phyloP scores from a whole-genome alignment of 1,140 invertebrate genomes.

The Drosophila sp. region DNA sequence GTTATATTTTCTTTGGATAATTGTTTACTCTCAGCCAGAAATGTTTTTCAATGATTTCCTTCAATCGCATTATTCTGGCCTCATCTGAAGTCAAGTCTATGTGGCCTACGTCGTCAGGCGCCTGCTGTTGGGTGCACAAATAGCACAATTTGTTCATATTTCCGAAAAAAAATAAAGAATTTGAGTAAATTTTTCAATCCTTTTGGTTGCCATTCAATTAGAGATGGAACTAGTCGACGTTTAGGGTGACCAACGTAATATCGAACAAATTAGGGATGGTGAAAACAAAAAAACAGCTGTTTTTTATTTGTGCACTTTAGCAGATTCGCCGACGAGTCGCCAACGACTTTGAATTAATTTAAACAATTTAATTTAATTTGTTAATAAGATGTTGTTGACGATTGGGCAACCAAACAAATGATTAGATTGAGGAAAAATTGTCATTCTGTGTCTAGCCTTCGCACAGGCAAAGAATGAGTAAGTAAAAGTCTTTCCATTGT shows the following conservation, averaged over 20 bases:
- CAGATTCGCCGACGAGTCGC: background rate
- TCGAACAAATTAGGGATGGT: conserved; percentile 10
- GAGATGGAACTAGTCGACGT: background rate
- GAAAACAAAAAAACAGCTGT: conserved; percentile 3
- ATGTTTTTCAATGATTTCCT: conserved; percentile 60
- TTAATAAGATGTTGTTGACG: conserved; percentile 41
- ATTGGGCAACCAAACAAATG: conserved; percentile 2
- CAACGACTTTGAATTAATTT: conserved; percentile 50
- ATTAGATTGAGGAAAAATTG: background rate
- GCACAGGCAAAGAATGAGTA: conserved; percentile 1
- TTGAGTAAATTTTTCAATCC: background rate
- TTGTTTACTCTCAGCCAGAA: conserved; percentile 63
- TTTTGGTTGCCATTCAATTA: background rate
- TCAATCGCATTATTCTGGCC: conserved; percentile 45
- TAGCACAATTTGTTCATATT: conserved; percentile 13
- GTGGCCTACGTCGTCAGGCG: conserved; percentile 33
- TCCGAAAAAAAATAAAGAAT: background rate
- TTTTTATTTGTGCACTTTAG: background rate
- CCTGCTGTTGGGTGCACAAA: conserved; percentile 42
- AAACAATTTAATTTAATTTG: conserved; percentile 64
- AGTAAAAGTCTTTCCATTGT: background rate
- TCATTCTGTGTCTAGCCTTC: conserved; percentile 5
- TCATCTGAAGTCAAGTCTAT: conserved; percentile 52
- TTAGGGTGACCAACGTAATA: background rate
- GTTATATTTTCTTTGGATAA: background rate